A percentile compares a stretch with the other conserved stretches of the same genome.
Evolutionary conservation across 2,113 vertebrate genomes (phyloP).

Genomic region (Phylloscopus whistleri): DNA sequence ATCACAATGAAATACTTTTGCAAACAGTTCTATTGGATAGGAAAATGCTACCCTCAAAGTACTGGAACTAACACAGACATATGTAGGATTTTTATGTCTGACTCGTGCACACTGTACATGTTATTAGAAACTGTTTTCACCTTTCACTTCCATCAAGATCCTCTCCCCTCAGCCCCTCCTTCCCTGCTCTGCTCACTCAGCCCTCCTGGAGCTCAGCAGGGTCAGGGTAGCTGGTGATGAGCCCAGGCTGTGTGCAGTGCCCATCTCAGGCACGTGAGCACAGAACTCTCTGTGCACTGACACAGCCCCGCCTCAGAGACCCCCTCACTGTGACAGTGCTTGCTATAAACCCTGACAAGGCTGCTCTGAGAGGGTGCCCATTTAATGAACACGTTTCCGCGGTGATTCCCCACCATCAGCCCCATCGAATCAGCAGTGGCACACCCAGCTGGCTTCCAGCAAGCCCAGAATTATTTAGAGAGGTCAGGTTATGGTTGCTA

Average conservation of each 20-base stretch:
- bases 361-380: neutral
- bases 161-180: neutral
- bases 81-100: accelerated
- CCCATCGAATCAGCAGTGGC: neutral
- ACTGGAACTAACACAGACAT: neutral
- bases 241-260: too few relatives aligned
- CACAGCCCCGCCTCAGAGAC: neutral
- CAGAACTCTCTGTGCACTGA: neutral
- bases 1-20: neutral
- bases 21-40: neutral
- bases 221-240: too few relatives aligned
- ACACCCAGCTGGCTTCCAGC: neutral
- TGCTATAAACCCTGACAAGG: neutral
- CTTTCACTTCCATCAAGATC: neutral
- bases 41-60: neutral
- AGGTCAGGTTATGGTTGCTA: neutral
- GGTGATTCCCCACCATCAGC: neutral
- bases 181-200: too few relatives aligned
- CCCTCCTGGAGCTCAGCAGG: neutral
- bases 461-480: neutral
- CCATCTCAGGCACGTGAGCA: too few relatives aligned
- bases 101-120: accelerated
- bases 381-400: neutral
- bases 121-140: neutral
- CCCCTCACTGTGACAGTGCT: accelerated